Base-by-base conservation (phyloP, 2,888 invertebrate genomes). In the Papilio elwesi region DNA sequence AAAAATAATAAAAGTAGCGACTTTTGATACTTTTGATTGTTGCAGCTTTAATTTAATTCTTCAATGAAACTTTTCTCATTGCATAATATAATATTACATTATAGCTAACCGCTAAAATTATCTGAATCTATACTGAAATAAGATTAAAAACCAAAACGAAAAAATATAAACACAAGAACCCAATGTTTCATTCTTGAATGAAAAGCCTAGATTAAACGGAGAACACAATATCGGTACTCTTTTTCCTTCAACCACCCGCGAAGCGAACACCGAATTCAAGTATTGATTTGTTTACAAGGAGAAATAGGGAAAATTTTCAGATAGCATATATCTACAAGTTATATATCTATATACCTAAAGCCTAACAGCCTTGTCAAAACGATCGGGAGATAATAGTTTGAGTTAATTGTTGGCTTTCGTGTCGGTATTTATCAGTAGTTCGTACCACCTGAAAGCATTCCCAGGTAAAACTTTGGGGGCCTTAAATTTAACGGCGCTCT, bases 201-300 rank as follows among this genome's bases (percentile, higher is more conserved):
- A 80, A 78, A 77, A 64, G 36, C 13, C 7, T 8, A 47, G 51
- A 59, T 67, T 47, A 77, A 69, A 79, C 64, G 76, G 75, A 74
- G 77, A 78, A 11, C 57, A 68, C 59, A 64, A 76, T 71, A 79
- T 78, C 67, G 67, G 77, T 72, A n/a, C 48, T 78, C 76, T 79
- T 75, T 74, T 67, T 87, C 78, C 67, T 85, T 81, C 87, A 73
- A 79, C 78, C 79, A 81, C 85, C 85, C 87, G 88, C 87, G 88
- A 91, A 90, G 88, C 87, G 87, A 90, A 90, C 79, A 80, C 81
- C 80, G 85, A 88, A 87, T 80, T 79, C 66, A 74, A 87, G 90
- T 92, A 92, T 93, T 93, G 93, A 92, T 93, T 92, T 93, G 93
- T 93, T 93, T 93, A 92, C 92, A 88, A 89, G 87, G 85, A 77